These are phyloP conservation scores for Ophion slaviceki DNA, from an alignment of 2,888 invertebrate genomes.

Conservation along the genomic window DNA sequence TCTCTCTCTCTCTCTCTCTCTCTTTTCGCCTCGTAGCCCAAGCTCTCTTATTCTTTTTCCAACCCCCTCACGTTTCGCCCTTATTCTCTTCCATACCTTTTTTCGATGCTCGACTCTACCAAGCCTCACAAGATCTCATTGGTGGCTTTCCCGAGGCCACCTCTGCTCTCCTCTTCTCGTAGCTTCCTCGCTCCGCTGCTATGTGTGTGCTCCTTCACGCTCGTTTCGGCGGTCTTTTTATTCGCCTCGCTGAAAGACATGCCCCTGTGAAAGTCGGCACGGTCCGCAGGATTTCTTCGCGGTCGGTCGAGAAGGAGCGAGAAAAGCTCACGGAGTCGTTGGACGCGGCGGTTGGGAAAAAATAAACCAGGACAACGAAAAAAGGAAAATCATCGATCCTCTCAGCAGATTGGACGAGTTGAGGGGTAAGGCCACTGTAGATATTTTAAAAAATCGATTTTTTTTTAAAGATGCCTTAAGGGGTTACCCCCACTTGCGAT, in stretches of 20 bases:
- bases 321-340: constrained; percentile 24
- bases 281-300: constrained; percentile 65
- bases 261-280: constrained; percentile 73
- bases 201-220: constrained; percentile 44
- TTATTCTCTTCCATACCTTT: constrained; percentile 51
- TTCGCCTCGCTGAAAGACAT: constrained; percentile 72
- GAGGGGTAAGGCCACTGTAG: too few species aligned
- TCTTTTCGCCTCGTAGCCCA: constrained; percentile 28
- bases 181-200: neutral
- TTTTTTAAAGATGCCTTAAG: too few species aligned
- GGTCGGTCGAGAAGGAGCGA: constrained; percentile 22
- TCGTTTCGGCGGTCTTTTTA: constrained; percentile 64
- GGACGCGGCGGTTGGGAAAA: constrained; percentile 38
- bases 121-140: constrained; percentile 41
- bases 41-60: constrained; percentile 60
- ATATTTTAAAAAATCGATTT: too few species aligned
- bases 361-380: constrained; percentile 12
- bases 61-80: constrained; percentile 50
- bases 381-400: constrained; percentile 5
- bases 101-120: constrained; percentile 39
- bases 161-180: constrained; percentile 11
- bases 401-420: neutral
- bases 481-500: too few species aligned
- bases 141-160: constrained; percentile 47
- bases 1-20: neutral